phyloP scores from a whole-genome alignment of 2,888 invertebrate species.

The Invenusta paracnida region DNA sequence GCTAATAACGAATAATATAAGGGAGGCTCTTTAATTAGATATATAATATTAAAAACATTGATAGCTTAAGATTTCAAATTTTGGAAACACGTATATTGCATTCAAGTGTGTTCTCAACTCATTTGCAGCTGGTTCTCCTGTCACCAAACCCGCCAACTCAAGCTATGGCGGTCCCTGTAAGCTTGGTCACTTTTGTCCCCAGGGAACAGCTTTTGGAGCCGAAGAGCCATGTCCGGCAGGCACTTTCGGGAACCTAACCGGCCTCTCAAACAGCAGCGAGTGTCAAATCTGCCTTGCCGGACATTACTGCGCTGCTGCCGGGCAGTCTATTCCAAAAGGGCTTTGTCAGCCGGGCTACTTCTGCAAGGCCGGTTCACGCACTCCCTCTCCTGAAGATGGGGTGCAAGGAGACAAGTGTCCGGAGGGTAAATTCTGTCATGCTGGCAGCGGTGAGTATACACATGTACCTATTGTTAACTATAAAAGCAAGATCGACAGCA shows the following conservation, averaged over 20 bases:
- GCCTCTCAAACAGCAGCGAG: not conserved
- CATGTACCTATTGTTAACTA: too few species aligned
- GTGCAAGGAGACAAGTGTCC: conserved; percentile 54
- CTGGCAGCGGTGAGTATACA: conserved; percentile 48
- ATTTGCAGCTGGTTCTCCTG: conserved; percentile 48
- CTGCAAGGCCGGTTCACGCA: conserved; percentile 48
- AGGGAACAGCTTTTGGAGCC: conserved; percentile 49
- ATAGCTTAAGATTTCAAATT: too few species aligned
- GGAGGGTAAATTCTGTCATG: conserved; percentile 54
- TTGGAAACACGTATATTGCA: too few species aligned
- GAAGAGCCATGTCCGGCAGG: not conserved
- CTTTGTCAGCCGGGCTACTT: conserved; percentile 6
- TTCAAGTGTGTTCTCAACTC: too few species aligned
- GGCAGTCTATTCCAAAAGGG: conserved; percentile 8
- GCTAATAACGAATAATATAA: too few species aligned
- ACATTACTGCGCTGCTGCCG: conserved; percentile 8
- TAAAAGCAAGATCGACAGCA: too few species aligned
- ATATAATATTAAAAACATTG: too few species aligned
- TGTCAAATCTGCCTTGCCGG: not conserved
- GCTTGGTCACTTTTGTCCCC: conserved; percentile 54
- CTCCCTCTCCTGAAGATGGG: conserved; percentile 50
- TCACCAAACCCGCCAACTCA: conserved; percentile 49
- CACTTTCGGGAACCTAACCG: not conserved
- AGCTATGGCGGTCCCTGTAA: conserved; percentile 54
- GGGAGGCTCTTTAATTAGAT: too few species aligned